These are phyloP conservation scores for Takifugu bimaculatus DNA, from an alignment of 2,113 vertebrate genomes.

Conservation along the genomic window DNA sequence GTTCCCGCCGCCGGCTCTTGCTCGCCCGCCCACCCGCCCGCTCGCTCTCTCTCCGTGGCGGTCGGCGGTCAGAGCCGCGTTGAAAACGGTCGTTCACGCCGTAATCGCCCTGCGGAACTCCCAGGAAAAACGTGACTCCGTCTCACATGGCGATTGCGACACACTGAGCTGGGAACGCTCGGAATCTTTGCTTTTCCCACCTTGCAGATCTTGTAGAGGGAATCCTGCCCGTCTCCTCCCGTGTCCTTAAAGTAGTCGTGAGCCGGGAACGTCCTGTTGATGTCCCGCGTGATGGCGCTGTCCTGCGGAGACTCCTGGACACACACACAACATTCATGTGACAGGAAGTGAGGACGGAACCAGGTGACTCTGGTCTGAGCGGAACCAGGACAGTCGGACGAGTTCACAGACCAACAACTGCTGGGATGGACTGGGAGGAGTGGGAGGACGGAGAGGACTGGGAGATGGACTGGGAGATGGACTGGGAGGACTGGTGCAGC, in stretches of 20 bases:
- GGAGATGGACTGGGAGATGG: no score
- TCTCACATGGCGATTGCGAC: constrained; percentile 13
- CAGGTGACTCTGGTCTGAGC: no score
- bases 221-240: constrained; percentile 97
- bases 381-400: no score
- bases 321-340: neutral
- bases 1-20: neutral
- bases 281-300: constrained; percentile 97
- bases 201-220: constrained; percentile 99
- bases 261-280: constrained; percentile 97
- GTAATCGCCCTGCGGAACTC: constrained; percentile 5
- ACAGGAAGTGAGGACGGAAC: no score
- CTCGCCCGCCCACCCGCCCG: neutral
- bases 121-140: constrained; percentile 9
- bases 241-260: constrained; percentile 99
- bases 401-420: no score
- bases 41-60: constrained; percentile 18
- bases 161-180: neutral
- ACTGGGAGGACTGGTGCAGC: no score
- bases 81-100: constrained; percentile 18
- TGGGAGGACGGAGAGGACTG: no score
- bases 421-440: no score
- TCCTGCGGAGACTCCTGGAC: constrained; percentile 94
- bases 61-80: constrained; percentile 13
- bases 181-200: constrained; percentile 57